Base-by-base conservation (phyloP, 1,140 invertebrate species). In the Sarcophaga peregrina region DNA sequence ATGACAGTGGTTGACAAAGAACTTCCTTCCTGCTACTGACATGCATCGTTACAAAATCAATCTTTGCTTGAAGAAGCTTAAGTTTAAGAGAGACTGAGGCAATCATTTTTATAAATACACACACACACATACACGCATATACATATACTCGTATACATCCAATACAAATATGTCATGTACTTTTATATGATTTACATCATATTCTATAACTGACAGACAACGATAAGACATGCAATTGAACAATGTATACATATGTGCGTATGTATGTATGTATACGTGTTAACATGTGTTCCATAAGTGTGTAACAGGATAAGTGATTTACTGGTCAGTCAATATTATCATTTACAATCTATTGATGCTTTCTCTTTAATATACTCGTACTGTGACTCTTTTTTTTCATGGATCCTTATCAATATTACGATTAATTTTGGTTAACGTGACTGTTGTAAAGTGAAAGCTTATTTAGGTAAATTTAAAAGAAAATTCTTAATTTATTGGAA, bases 31-130 rank as follows among this genome's bases (percentile, higher is more conserved):
- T 58, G 54, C n/a, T 7, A 58, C 4, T 58, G 54, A 58, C 54
- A 58, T n/a, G 15, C 54, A 58, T 58, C 54, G 54, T 58, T 58
- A 58, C n/a, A 58, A 58, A 58, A 58, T 58, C 54, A 58, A 58
- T 58, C 15, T 58, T 58, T 9, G 7, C 5, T 58, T 15, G 15
- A 37, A 58, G 13, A n/a, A 58, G 54, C 54, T 58, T 58, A 58
- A 58, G 10, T 11, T n/a, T 7, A 58, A n/a, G 13, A n/a, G 54
- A n/a, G 54, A 58, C 25, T 2, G 25, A 37, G 0, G 54, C 6
- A 58, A 8, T 37, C 25, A 37, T 37, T 37, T 37, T 37, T 37
- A 37, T n/a, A 37, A 37, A 37, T 37, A 37, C 25, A 37, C 1
- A 37, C 25, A 37, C 25, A 37, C 25, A 37, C 25, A 37, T 37